phyloP scores from a whole-genome alignment of 1,140 invertebrate genomes.

The Neodiprion fabricii region DNA sequence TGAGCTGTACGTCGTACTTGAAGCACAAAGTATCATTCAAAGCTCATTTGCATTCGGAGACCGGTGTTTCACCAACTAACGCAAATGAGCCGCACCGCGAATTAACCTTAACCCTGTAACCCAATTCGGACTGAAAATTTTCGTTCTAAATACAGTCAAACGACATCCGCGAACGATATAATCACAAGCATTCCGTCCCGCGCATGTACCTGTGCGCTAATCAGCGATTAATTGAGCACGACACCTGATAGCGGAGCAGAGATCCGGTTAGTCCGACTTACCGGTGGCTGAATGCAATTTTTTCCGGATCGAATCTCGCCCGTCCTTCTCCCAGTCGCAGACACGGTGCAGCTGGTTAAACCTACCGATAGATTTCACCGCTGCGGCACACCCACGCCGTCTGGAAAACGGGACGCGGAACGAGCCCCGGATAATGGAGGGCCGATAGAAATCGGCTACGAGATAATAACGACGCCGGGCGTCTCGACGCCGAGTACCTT shows the following conservation, averaged over 20 bases:
- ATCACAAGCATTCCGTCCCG: too few species aligned
- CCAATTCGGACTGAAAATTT: background rate
- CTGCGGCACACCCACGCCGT: background rate
- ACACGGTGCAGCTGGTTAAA: background rate
- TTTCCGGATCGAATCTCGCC: too few species aligned
- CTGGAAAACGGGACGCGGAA: background rate
- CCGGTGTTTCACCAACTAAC: too few species aligned
- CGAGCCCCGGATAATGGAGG: background rate
- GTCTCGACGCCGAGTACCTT: background rate
- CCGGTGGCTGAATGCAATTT: too few species aligned
- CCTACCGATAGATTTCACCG: background rate
- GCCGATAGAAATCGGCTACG: background rate
- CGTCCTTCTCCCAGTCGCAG: background rate
- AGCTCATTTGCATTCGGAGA: too few species aligned
- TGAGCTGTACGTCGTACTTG: too few species aligned
- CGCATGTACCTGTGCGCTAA: background rate
- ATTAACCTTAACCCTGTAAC: background rate
- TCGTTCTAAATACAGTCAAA: too few species aligned
- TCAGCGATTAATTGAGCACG: conserved; percentile 4
- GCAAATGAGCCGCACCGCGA: background rate
- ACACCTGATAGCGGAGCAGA: background rate
- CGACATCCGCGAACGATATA: too few species aligned
- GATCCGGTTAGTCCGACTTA: background rate
- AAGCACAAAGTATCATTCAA: too few species aligned
- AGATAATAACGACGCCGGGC: background rate